phyloP scores from a whole-genome alignment of 2,113 vertebrate species.

The Xiphophorus hellerii region DNA sequence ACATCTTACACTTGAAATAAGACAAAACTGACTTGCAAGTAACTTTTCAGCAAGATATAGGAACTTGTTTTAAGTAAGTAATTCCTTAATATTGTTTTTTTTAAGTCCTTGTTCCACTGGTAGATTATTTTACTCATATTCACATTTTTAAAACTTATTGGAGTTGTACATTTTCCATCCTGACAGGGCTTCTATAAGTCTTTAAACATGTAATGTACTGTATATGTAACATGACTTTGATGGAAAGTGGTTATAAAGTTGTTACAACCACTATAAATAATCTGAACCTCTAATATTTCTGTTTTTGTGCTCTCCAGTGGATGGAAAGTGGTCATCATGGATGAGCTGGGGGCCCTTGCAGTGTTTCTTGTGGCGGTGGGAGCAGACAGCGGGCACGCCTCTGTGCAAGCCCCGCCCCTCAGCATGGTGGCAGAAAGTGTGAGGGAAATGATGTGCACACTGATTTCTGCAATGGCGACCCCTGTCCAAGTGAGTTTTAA shows the following conservation, averaged over 20 bases:
- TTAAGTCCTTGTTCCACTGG: no score
- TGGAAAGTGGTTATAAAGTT: not conserved
- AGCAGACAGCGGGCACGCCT: constrained; percentile 86
- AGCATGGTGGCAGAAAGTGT: constrained; percentile 87
- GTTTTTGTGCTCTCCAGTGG: constrained; percentile 79
- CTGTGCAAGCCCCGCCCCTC: constrained; percentile 88
- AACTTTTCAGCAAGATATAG: no score
- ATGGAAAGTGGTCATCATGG: constrained; percentile 93
- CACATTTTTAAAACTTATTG: no score
- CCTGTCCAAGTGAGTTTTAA: constrained; percentile 87
- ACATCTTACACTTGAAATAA: no score
- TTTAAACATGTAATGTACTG: no score
- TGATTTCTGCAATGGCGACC: constrained; percentile 94
- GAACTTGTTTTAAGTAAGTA: no score
- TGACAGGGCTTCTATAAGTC: no score
- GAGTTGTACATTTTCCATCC: no score
- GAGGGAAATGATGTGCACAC: constrained; percentile 89
- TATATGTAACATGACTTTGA: not conserved
- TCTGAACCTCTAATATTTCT: not conserved
- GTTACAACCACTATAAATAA: not conserved
- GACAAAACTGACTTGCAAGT: no score
- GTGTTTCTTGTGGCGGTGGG: constrained; percentile 92
- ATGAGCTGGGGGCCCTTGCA: constrained; percentile 89
- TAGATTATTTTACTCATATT: no score
- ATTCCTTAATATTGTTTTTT: no score